Conservation (phyloP, 2,797 vertebrate species). For the Coluber constrictor region DNA sequence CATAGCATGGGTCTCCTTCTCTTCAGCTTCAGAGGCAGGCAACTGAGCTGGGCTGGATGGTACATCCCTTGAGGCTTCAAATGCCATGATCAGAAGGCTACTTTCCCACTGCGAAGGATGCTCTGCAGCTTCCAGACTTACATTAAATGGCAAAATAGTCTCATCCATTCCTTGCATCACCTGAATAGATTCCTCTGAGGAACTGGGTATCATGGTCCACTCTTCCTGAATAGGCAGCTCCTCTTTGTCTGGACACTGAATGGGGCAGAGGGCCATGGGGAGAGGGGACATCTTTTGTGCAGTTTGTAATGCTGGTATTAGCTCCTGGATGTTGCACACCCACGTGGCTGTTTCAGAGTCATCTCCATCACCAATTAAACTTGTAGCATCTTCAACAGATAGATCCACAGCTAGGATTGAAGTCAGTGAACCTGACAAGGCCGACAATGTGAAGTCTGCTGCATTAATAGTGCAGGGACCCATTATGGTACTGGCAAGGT, state of each 20-base stretch:
- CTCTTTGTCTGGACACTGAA: neutral
- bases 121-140: neutral
- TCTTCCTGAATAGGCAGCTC: fast-evolving
- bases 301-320: neutral
- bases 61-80: neutral
- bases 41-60: too few relatives aligned
- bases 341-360: neutral
- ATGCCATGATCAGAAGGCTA: slow-evolving; percentile 11
- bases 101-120: slow-evolving; percentile 28
- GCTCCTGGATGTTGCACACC: neutral
- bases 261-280: fast-evolving
- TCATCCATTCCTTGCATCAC: neutral
- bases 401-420: neutral
- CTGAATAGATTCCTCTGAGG: neutral
- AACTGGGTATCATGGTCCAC: too few relatives aligned
- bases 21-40: slow-evolving; percentile 3
- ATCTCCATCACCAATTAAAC: neutral
- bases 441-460: neutral
- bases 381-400: fast-evolving
- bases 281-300: neutral
- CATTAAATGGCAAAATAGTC: neutral
- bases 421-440: neutral
- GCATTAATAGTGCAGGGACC: fast-evolving
- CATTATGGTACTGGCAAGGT: neutral
- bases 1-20: neutral